Percentiles rank a stretch among this genome's conserved stretches.
These are phyloP conservation scores for Asbolus verrucosus DNA, from an alignment of 1,140 invertebrate species.

Conservation along the genomic window DNA sequence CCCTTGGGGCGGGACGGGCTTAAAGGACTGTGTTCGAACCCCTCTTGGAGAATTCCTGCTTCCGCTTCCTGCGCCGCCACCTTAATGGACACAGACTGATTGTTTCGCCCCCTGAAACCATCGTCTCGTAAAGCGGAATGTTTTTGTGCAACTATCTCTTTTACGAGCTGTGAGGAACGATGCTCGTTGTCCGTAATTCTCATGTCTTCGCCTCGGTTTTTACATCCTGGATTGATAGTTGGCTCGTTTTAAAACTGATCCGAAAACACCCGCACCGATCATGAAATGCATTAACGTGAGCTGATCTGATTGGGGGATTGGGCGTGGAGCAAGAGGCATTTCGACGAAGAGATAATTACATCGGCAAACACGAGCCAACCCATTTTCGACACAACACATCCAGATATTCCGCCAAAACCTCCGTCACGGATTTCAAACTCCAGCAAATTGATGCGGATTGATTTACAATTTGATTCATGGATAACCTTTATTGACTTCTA, in stretches of 20 bases:
- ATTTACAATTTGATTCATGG: constrained; percentile 33
- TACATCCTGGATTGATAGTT: not conserved
- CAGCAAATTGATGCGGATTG: constrained; percentile 22
- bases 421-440: constrained; percentile 3
- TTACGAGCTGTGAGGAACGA: constrained; percentile 44
- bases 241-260: too few species aligned
- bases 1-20: constrained; percentile 40
- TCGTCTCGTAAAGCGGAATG: constrained; percentile 46
- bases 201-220: constrained; percentile 16
- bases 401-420: constrained; percentile 7
- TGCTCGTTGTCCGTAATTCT: constrained; percentile 36
- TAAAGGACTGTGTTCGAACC: constrained; percentile 47
- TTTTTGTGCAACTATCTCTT: constrained; percentile 36
- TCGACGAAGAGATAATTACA: too few species aligned
- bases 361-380: too few species aligned
- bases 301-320: not conserved
- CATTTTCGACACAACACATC: too few species aligned
- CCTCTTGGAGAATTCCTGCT: constrained; percentile 41
- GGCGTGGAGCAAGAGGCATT: not conserved
- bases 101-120: constrained; percentile 46
- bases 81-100: constrained; percentile 53
- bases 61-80: constrained; percentile 39
- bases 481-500: constrained; percentile 23
- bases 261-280: too few species aligned
- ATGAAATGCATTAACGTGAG: too few species aligned